A percentile compares a stretch with the other conserved stretches of the same genome.
Evolutionary conservation across 1,140 invertebrate species (phyloP).

Genomic region (Mizuhopecten yessoensis): DNA sequence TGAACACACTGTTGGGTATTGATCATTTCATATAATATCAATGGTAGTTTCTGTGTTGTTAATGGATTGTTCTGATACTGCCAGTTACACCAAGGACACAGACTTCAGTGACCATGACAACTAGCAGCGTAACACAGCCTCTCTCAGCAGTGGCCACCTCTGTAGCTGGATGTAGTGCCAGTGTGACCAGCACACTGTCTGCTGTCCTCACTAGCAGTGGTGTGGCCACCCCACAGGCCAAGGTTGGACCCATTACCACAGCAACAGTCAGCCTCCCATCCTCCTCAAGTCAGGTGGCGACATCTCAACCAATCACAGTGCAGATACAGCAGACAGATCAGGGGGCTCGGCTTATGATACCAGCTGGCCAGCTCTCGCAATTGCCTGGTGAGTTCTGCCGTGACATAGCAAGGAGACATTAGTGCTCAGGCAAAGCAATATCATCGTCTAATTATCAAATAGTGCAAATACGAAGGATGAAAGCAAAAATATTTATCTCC

Average conservation of each 20-base stretch:
- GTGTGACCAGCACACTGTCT: slow-evolving; percentile 12
- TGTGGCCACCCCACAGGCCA: slow-evolving; percentile 56
- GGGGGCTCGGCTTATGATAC: slow-evolving; percentile 83
- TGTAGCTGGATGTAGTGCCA: neutral
- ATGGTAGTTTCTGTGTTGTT: too few relatives aligned
- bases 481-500: too few relatives aligned
- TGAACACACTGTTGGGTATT: too few relatives aligned
- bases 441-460: too few relatives aligned
- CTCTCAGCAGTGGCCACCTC: neutral
- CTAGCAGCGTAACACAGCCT: neutral
- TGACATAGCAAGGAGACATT: too few relatives aligned
- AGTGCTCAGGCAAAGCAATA: too few relatives aligned
- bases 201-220: neutral
- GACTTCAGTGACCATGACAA: slow-evolving; percentile 24
- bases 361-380: slow-evolving; percentile 82
- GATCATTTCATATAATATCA: too few relatives aligned
- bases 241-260: slow-evolving; percentile 60
- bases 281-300: slow-evolving; percentile 44
- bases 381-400: slow-evolving; percentile 72
- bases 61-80: neutral
- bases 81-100: neutral
- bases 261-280: slow-evolving; percentile 5
- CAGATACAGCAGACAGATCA: slow-evolving; percentile 83
- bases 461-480: too few relatives aligned
- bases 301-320: slow-evolving; percentile 81